These are phyloP conservation scores for Anarrhichthys ocellatus DNA, from an alignment of 2,113 vertebrate genomes.

Conservation along the genomic window DNA sequence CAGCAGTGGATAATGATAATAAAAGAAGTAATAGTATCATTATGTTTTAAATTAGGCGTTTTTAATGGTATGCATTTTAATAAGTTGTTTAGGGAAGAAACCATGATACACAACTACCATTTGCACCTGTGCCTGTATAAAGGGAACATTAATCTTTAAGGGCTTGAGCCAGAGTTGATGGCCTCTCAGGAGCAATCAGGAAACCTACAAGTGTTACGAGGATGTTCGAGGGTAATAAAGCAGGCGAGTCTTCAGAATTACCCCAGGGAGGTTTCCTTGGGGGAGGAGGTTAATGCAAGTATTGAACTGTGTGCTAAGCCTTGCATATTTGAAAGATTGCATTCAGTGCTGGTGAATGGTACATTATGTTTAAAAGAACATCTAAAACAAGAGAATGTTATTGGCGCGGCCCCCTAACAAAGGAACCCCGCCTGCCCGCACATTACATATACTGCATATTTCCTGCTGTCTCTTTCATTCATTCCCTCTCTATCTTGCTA, in stretches of 20 bases:
- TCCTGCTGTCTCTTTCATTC: background rate
- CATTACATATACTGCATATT: background rate
- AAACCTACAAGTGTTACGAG: slow-evolving; percentile 22
- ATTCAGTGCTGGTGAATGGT: background rate
- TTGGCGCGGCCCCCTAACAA: background rate
- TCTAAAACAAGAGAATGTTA: background rate
- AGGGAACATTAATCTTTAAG: slow-evolving; percentile 1
- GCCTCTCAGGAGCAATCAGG: slow-evolving; percentile 43
- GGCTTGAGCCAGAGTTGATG: background rate
- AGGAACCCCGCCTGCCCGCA: background rate
- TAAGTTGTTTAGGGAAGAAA: background rate
- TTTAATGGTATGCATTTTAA: slow-evolving; percentile 1
- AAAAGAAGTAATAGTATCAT: background rate
- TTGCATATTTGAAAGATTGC: slow-evolving; percentile 28
- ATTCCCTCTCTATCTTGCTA: background rate
- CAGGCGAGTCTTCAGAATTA: slow-evolving; percentile 13
- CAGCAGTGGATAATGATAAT: background rate
- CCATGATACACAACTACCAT: background rate
- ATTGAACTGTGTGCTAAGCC: slow-evolving; percentile 35
- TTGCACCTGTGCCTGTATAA: background rate
- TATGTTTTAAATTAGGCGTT: background rate
- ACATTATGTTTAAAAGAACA: slow-evolving; percentile 2
- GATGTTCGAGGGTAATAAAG: slow-evolving; percentile 54
- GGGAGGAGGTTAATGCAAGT: slow-evolving; percentile 40
- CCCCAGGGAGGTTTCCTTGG: background rate